Conservation (phyloP, 2,888 invertebrate genomes). For the Agapostemon virescens region DNA sequence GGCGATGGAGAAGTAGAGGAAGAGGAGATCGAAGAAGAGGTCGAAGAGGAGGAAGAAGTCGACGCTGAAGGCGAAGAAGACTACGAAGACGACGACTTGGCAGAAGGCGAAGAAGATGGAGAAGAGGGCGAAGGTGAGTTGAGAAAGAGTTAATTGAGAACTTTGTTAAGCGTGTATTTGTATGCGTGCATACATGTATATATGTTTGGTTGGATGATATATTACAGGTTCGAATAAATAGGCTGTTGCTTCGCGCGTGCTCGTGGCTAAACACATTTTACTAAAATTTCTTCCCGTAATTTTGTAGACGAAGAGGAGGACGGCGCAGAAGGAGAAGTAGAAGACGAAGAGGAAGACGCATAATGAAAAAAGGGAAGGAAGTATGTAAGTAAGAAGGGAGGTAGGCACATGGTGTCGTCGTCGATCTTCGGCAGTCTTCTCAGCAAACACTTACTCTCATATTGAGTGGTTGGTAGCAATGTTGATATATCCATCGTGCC, state of each 20-base stretch:
- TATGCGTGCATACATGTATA: background rate
- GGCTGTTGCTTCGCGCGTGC: background rate
- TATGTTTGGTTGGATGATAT: background rate
- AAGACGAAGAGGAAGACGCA: constrained; percentile 78
- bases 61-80: constrained; percentile 85
- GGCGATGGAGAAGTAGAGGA: constrained; percentile 84
- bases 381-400: constrained; percentile 78
- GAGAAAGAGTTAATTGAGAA: too few relatives aligned
- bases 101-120: constrained; percentile 82
- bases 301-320: constrained; percentile 77
- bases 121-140: constrained; percentile 75
- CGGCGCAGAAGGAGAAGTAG: constrained; percentile 74
- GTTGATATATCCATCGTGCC: constrained; percentile 75
- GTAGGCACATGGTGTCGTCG: constrained; percentile 74
- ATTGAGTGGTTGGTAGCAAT: constrained; percentile 79
- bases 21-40: constrained; percentile 84
- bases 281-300: constrained; percentile 6
- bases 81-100: constrained; percentile 86
- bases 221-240: background rate
- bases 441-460: constrained; percentile 79
- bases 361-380: constrained; percentile 77
- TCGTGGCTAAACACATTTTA: background rate
- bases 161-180: too few relatives aligned
- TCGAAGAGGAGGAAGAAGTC: constrained; percentile 85
- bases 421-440: constrained; percentile 74